Base-by-base conservation (phyloP, 2,113 vertebrate genomes). In the Cercocebus atys region DNA sequence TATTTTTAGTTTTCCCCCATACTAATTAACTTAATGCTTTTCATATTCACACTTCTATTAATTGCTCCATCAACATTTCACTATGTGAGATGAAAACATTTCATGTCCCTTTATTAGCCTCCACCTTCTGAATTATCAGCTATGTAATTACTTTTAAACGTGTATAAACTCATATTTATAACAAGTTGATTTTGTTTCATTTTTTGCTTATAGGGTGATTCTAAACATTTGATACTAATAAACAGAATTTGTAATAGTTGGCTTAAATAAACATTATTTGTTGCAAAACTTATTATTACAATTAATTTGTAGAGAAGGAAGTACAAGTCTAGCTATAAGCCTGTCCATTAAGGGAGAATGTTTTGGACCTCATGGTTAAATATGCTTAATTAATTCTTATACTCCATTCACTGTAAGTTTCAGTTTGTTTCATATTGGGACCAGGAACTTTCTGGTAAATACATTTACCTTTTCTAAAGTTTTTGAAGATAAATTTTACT, bases 181-280 rank as follows among this genome's bases (percentile, higher is more conserved):
- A 90, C 43, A 66, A 45, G 75, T 55, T 88, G 9, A 64, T 70
- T 92, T 87, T 92, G 35, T 83, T 88, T 72, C 11, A 84, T 52
- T 73, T 59, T 84, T 80, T 57, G 16, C 32, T 82, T 86, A 40
- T 23, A 96, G n/a, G 88, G 73, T 72, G 25, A 96, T 45, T 96
- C 14, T 85, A 93, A 91, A 55, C 10, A 80, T 66, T 81, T 88
- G 22, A 80, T 89, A 55, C 2, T 45, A 92, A 80, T 47, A 79
- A 87, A 17, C 17, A 57, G 50, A 38, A 89, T 27, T 88, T 66
- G 81, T 72, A 96, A 88, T 75, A 13, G 61, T 35, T 83, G 80
- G 10, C 22, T 82, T 75, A 93, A 25, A 87, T 40, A 85, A 86
- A 76, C 70, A 73, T 68, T 92, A 50, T 80, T 88, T 10, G 85